Base-by-base conservation (phyloP, 2,113 vertebrate species). In the Harpagus bidentatus region DNA sequence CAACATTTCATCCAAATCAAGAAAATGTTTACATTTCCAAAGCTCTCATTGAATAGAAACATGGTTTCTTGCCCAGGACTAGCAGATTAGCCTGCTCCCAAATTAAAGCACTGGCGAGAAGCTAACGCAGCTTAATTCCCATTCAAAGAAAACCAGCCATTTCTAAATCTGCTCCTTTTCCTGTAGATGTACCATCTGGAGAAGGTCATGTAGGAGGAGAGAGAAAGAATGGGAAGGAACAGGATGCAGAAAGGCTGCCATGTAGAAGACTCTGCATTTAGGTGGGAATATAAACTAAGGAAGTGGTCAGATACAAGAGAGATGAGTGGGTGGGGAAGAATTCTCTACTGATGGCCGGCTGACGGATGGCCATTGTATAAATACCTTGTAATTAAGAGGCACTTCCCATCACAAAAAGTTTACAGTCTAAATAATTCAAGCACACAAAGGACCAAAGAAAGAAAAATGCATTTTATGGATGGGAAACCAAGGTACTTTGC, bases 21-120 rank as follows among this genome's bases (percentile, higher is more conserved):
- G 61, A 82, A 93, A 87, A 87, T 45, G 61, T 91, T 93, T 94
- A 90, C 34, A 85, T 91, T 93, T 95, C 36, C 52, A 76, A 94
- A 91, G 66, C 56, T 87, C 25, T 55, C 8, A 0, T 26, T 91
- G 73, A 96, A 93, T 72, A 53, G 78, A 93, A 93, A 69, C 31
- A 58, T 65, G 58, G 9, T 95, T 94, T 94, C 73, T 80, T 93
- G 43, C 71, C 78, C 53, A 93, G 84, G 92, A 90, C 90, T 90
- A 90, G 78, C 74, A 94, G 70, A 94, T 85, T 90, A 91, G 53
- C 29, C 43, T 76, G 58, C 48, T 82, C 40, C 61, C 70, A 80
- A 90, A 95, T 85, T 56, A 91, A 90, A 91, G 17, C 88, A 80
- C 3, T 61, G 77, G 69, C 16, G 2, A 96, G 77, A 72, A 91